Percentiles rank a stretch among this genome's conserved stretches.
Evolutionary conservation across 2,113 vertebrate species (phyloP).

Genomic region (Scomber scombrus): DNA sequence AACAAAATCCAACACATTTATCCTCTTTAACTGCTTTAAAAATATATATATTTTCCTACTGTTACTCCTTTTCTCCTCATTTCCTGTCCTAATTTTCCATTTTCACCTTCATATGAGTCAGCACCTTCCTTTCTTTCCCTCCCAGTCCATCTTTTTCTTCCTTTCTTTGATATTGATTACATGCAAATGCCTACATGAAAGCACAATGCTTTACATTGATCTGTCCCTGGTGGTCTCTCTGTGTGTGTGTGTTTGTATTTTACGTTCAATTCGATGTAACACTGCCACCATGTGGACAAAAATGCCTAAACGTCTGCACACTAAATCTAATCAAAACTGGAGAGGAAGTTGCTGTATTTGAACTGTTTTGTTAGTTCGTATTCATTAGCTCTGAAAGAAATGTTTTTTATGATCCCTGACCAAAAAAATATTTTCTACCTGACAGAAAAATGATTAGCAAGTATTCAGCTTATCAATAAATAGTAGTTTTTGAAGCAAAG

Average conservation of each 20-base stretch:
- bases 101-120: constrained; percentile 5
- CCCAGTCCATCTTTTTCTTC: not conserved
- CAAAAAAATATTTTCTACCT: no score
- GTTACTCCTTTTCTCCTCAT: not conserved
- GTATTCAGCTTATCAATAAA: no score
- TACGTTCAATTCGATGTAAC: constrained; percentile 26
- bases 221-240: constrained; percentile 7
- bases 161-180: constrained; percentile 45
- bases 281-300: constrained; percentile 66
- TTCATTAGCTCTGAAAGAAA: no score
- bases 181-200: constrained; percentile 18
- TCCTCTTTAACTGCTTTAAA: not conserved
- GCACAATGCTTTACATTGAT: constrained; percentile 45
- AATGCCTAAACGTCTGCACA: not conserved
- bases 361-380: not conserved
- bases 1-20: not conserved
- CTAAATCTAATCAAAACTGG: constrained; percentile 13
- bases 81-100: not conserved
- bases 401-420: no score
- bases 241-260: not conserved
- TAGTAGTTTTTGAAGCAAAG: no score
- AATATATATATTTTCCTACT: not conserved
- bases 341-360: constrained; percentile 27
- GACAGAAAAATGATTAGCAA: no score
- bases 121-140: not conserved